phyloP scores from a whole-genome alignment of 1,140 invertebrate genomes.

The Papilio machaon region DNA sequence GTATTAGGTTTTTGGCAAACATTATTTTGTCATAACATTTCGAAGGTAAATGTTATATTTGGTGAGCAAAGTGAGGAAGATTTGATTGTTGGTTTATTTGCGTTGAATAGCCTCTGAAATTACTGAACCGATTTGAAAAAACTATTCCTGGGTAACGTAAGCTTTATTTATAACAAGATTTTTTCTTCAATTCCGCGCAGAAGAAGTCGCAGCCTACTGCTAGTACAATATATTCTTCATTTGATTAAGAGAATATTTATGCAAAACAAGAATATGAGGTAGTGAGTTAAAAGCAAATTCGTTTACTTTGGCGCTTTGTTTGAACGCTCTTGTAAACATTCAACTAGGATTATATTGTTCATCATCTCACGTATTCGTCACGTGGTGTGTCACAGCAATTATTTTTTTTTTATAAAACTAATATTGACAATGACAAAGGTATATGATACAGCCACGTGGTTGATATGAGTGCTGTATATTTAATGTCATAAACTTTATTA shows the following conservation, averaged over 20 bases:
- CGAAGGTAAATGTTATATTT: no score
- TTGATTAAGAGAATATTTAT: not conserved
- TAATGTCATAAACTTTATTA: not conserved
- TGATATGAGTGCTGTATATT: constrained; percentile 16
- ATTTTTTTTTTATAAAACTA: constrained; percentile 7
- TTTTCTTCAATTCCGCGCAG: no score
- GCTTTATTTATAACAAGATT: no score
- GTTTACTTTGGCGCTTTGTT: constrained; percentile 30
- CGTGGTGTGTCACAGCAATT: constrained; percentile 12
- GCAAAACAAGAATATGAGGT: constrained; percentile 27
- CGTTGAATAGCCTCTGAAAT: no score
- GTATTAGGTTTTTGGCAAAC: no score
- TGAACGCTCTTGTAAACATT: constrained; percentile 26
- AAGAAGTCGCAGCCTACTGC: no score
- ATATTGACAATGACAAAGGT: constrained; percentile 17
- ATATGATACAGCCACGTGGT: not conserved
- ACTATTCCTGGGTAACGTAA: no score
- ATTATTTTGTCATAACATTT: no score
- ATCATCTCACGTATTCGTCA: constrained; percentile 11
- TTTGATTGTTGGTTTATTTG: no score
- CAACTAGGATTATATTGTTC: constrained; percentile 11
- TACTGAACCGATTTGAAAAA: no score
- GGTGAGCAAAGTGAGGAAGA: no score
- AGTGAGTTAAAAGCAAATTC: constrained; percentile 46
- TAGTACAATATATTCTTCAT: not conserved